Base-by-base conservation (phyloP, 1,140 invertebrate species). In the Drosophila aff. region DNA sequence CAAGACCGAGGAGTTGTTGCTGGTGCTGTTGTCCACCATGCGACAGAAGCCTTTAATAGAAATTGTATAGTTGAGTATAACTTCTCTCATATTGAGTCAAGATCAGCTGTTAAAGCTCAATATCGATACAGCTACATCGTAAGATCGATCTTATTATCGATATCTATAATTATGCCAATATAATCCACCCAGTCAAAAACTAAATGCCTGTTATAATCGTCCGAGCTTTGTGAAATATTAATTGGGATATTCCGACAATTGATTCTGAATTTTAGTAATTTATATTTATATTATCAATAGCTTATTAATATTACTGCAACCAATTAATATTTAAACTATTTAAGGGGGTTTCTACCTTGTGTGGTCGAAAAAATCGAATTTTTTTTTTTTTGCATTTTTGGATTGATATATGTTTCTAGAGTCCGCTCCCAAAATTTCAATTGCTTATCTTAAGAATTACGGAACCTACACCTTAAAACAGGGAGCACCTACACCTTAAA, bases 11-110 rank as follows among this genome's bases (percentile, higher is more conserved):
- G 92, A 92, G 79, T 93, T 93, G 58, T 93, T 93, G 80, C 92
- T 93, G n/a, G 90, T 93, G 67, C 87, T 91, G 60, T 94, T 95
- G 79, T 97, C 97, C 93, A 97, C 93, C 96, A 97, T 96, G 10
- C 96, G 95, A 93, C 97, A 97, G 95, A 97, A 97, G 55, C 96
- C 97, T 97, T 93, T 2, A 81, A 79, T 2, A 15, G 40, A 65
- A 57, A 55, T 16, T 11, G 16, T 3, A 9, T 5, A 13, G 9
- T 66, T 26, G 16, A 63, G 38, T 33, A 44, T 23, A 5, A n/a
- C 53, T 11, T 57, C 16, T 18, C 6, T 23, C 26, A 41, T 63
- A 1, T 13, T 7, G 4, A 31, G 5, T 8, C 9, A 47, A 31
- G n/a, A 31, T 47, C 41, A 15, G 15, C 3, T 8, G 15, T 11